Conservation (phyloP, 2,797 vertebrate species). For the Coregonus suidteri region DNA sequence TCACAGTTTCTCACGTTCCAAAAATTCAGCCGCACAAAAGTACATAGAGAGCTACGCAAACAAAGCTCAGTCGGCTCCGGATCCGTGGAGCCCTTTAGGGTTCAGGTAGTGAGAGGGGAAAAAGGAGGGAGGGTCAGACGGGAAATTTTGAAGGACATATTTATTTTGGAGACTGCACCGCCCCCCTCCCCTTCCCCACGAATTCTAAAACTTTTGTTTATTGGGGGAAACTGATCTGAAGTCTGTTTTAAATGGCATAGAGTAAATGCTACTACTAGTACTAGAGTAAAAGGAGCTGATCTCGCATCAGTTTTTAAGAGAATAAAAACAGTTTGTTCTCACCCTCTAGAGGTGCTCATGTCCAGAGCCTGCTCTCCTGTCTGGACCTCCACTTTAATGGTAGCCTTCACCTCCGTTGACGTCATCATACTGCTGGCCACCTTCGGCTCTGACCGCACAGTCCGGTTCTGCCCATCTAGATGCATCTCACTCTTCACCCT, state of each 20-base stretch:
- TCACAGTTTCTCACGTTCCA: no score
- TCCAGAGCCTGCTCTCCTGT: constrained; percentile 88
- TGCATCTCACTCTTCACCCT: constrained; percentile 50
- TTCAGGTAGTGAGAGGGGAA: constrained; percentile 73
- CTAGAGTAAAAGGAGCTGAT: not conserved
- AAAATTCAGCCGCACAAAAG: no score
- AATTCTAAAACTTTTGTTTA: not conserved
- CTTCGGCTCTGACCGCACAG: constrained; percentile 44
- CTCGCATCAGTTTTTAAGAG: not conserved
- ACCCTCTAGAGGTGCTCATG: constrained; percentile 92
- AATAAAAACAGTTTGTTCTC: constrained; percentile 45
- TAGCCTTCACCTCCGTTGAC: constrained; percentile 79
- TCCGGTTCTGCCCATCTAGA: constrained; percentile 45
- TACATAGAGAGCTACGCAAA: no score
- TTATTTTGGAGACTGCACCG: not conserved
- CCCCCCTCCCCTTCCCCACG: not conserved
- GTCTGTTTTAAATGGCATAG: not conserved
- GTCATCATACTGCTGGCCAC: constrained; percentile 71
- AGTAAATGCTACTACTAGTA: not conserved
- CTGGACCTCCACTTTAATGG: constrained; percentile 86
- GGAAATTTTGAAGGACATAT: constrained; percentile 34
- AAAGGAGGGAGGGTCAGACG: constrained; percentile 44
- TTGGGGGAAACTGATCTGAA: not conserved
- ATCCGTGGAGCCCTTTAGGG: constrained; percentile 37
- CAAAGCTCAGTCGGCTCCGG: no score